Percentiles rank a stretch among this genome's conserved stretches.
Conservation (phyloP, 2,888 invertebrate species). For the Schizaphis graminum region DNA sequence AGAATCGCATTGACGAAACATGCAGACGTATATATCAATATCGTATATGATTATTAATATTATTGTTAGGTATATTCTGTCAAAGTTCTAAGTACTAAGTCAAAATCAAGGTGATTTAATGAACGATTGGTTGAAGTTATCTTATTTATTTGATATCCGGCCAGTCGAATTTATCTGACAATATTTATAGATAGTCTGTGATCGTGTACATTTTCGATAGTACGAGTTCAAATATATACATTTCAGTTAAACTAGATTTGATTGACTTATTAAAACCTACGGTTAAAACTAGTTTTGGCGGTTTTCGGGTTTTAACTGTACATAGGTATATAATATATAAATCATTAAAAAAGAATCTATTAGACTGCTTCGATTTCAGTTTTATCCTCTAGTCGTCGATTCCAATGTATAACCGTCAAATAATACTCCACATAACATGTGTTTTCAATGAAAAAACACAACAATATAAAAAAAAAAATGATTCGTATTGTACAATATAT, state of each 20-base stretch:
- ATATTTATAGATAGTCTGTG: too few species aligned
- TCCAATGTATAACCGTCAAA: not conserved
- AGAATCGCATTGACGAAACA: not conserved
- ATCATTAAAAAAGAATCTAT: not conserved
- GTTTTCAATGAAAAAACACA: too few species aligned
- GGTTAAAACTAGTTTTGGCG: not conserved
- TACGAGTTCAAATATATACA: too few species aligned
- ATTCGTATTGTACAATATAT: too few species aligned
- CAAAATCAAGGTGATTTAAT: too few species aligned
- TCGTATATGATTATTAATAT: not conserved
- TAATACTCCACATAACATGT: not conserved
- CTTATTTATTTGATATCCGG: too few species aligned
- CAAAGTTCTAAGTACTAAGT: not conserved
- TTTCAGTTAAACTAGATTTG: too few species aligned
- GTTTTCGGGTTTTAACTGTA: not conserved
- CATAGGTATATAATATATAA: too few species aligned
- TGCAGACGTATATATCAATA: not conserved
- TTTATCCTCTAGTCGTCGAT: not conserved
- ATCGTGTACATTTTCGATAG: too few species aligned
- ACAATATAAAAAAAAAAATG: too few species aligned
- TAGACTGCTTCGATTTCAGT: not conserved
- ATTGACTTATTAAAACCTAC: too few species aligned
- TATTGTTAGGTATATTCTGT: not conserved
- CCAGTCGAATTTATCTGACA: too few species aligned
- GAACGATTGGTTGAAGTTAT: not conserved